Evolutionary conservation across 2,113 vertebrate species (phyloP).

Genomic region (Heloderma charlesbogerti): DNA sequence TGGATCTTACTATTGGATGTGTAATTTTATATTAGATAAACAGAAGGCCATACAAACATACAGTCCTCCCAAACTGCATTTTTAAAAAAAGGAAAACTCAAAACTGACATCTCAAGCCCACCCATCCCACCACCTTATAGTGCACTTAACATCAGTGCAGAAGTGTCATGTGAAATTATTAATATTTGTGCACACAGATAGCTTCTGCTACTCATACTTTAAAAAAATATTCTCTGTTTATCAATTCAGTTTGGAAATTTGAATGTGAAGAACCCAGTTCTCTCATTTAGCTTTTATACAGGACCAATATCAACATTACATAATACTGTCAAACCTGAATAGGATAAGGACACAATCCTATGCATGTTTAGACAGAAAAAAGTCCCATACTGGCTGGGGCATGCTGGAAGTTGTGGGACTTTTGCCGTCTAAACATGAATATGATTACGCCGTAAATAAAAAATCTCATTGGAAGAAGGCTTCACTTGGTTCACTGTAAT

Average conservation of each 20-base stretch:
- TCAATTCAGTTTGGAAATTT: not conserved
- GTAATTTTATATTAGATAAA: not conserved
- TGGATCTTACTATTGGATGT: not conserved
- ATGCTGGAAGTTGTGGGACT: no score
- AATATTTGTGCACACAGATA: not conserved
- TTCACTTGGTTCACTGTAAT: not conserved
- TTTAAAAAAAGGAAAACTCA: not conserved
- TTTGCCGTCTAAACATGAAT: no score
- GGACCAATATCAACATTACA: not conserved
- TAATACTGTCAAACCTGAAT: conserved; percentile 27
- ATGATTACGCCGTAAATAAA: no score
- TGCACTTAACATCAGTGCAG: not conserved
- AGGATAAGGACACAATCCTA: conserved; percentile 2
- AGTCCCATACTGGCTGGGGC: no score
- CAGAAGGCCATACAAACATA: not conserved
- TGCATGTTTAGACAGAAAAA: no score
- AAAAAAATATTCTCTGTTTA: not conserved
- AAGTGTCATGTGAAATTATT: not conserved
- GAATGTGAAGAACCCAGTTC: not conserved
- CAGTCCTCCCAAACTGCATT: no score
- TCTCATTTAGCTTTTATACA: not conserved
- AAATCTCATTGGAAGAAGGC: not conserved
- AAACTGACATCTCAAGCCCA: not conserved
- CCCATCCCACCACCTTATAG: not conserved
- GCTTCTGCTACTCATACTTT: not conserved